Evolutionary conservation across 2,797 vertebrate species (phyloP), one percentile per base, ranked within the genome.

Genomic region (Anolis apletophallus): DNA sequence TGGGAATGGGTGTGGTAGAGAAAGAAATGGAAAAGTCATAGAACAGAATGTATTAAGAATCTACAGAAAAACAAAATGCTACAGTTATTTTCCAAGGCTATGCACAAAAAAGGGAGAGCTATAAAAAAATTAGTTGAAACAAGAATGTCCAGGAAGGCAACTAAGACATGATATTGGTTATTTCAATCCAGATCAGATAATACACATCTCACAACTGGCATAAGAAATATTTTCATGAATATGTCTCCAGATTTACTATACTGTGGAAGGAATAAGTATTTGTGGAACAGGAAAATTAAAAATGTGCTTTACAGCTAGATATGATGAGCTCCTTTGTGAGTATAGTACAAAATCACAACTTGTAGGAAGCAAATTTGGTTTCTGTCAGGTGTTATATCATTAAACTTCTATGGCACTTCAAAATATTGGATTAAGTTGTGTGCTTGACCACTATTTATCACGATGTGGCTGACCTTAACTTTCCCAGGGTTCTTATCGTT

Each of bases 1-100:
- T 96, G 79, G 29, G 61, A 84, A 93, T 82, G 90, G 88, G 90
- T 93, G 95, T 94, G 94, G 91, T 86, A 92, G 89, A 90, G 90
- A 91, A 85, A 82, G 34, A 82, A 21, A 72, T 71, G 54, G 50
- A 86, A 93, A 84, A 90, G 89, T 93, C 85, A 94, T 40, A 86
- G 78, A 94, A 79, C 80, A 91, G 84, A 92, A 87, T 4, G 57
- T 29, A 4, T 81, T 76, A 89, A 88, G 91, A 93, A 87, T 75
- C 92, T 89, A 91, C 84, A 86, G 29, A 61, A 0, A 84, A 87
- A 80, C 17, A 26, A 71, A 55, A 40, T 26, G 23, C 17, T 0
- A 0, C 0, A 0, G 21, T 54, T 68, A 1, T 78, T 91, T 90
- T 76, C 57, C 21, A 64, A 32, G 55, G 5, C 71, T 21, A 14